Percentiles rank a stretch among this genome's conserved stretches.
These are phyloP conservation scores for Babyrousa celebensis DNA, from an alignment of 2,797 vertebrate genomes.

Conservation along the genomic window DNA sequence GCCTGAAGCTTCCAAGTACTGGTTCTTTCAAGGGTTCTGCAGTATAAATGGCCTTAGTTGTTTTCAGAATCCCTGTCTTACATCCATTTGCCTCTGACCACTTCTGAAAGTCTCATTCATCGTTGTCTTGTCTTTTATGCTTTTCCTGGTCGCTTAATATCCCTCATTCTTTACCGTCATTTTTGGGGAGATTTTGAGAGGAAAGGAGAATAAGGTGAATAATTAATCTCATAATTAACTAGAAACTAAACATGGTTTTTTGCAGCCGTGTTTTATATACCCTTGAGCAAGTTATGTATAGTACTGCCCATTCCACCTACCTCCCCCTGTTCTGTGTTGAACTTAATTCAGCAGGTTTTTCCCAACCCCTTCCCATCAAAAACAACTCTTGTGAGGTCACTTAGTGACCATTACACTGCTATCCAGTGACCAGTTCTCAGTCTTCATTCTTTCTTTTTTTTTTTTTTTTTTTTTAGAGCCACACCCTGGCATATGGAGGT, in stretches of 20 bases:
- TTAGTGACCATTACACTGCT: neutral
- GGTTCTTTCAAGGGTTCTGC: neutral
- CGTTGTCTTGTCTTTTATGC: slow-evolving; percentile 7
- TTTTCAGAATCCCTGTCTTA: slow-evolving; percentile 4
- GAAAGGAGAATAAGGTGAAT: neutral
- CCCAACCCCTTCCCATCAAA: neutral
- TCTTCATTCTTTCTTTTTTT: neutral
- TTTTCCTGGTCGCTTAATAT: slow-evolving; percentile 43
- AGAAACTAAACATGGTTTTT: neutral
- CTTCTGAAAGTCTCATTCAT: neutral
- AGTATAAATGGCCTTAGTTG: neutral
- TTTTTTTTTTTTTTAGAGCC: too few species aligned
- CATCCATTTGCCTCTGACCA: neutral
- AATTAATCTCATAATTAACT: neutral
- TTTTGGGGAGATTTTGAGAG: neutral
- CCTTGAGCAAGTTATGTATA: neutral
- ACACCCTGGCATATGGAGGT: too few species aligned
- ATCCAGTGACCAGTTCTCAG: neutral
- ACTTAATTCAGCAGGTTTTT: neutral
- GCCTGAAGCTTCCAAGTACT: neutral
- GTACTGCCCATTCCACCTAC: neutral
- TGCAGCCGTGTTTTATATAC: neutral
- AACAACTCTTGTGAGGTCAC: neutral
- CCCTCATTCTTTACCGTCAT: neutral
- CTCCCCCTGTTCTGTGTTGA: neutral